Percentiles rank a stretch among this genome's conserved stretches.
Evolutionary conservation across 2,113 vertebrate genomes (phyloP).

Genomic region (Okapia johnstoni): DNA sequence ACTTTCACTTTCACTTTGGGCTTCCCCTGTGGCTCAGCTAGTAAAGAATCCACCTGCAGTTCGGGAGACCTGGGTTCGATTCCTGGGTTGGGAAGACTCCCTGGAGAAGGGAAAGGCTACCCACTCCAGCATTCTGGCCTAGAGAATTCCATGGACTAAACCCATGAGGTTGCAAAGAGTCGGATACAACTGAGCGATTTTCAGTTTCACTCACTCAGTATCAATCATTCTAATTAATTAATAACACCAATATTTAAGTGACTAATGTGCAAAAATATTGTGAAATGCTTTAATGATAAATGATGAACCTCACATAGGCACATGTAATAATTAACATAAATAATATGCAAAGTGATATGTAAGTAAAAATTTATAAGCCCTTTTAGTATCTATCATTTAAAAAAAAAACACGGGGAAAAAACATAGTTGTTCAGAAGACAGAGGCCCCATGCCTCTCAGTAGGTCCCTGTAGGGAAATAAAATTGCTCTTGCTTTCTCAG

Average conservation of each 20-base stretch:
- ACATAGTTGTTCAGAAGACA: not conserved
- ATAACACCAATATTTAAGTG: not conserved
- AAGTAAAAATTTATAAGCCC: not conserved
- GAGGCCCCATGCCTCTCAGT: not conserved
- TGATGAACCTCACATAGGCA: not conserved
- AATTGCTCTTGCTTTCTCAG: not conserved
- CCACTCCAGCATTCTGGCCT: not conserved
- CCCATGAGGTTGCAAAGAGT: not conserved
- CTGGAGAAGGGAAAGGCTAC: not conserved
- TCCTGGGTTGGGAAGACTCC: not conserved
- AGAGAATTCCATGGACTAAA: not conserved
- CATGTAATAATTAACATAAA: not conserved
- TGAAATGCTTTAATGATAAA: not conserved
- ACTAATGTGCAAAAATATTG: not conserved
- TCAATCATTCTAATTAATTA: not conserved
- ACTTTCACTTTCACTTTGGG: not conserved
- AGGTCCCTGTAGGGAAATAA: not conserved
- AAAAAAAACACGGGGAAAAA: not conserved
- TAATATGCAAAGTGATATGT: not conserved
- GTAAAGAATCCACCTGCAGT: not conserved
- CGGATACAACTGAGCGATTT: fast-evolving
- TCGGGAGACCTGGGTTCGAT: not conserved
- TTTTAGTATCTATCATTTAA: not conserved
- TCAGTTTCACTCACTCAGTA: not conserved
- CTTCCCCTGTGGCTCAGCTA: too few species aligned